Conservation (phyloP, 2,888 invertebrate species). For the Hemicrepidius hirtus region DNA sequence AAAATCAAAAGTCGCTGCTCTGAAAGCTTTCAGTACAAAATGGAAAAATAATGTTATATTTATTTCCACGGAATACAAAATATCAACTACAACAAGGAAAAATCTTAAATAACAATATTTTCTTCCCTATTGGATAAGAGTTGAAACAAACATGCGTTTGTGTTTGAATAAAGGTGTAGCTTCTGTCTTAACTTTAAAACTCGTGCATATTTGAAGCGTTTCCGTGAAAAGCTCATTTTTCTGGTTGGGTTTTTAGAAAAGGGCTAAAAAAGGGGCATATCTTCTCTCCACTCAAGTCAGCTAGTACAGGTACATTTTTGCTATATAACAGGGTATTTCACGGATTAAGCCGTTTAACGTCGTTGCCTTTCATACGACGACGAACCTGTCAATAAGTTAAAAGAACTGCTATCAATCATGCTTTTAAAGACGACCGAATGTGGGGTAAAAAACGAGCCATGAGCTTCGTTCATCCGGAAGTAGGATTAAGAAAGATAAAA, state of each 20-base stretch:
- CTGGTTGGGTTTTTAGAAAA: no score
- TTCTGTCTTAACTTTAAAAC: no score
- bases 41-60: constrained; percentile 29
- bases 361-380: constrained; percentile 44
- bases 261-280: no score
- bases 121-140: constrained; percentile 7
- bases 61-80: constrained; percentile 20
- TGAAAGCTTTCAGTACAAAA: constrained; percentile 21
- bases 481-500: constrained; percentile 42
- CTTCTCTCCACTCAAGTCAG: background rate
- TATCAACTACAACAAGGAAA: constrained; percentile 21
- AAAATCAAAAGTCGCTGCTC: constrained; percentile 4
- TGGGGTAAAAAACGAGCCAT: constrained; percentile 41
- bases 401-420: constrained; percentile 57
- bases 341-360: constrained; percentile 39
- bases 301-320: constrained; percentile 31
- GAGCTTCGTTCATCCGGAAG: constrained; percentile 38
- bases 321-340: constrained; percentile 31
- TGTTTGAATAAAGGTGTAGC: background rate
- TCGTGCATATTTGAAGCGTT: no score
- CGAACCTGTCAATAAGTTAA: constrained; percentile 57
- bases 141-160: background rate
- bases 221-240: no score
- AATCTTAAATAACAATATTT: constrained; percentile 26
- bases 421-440: constrained; percentile 52